These are phyloP conservation scores for Nyctereutes procyonoides DNA, from an alignment of 2,113 vertebrate genomes.

Conservation along the genomic window DNA sequence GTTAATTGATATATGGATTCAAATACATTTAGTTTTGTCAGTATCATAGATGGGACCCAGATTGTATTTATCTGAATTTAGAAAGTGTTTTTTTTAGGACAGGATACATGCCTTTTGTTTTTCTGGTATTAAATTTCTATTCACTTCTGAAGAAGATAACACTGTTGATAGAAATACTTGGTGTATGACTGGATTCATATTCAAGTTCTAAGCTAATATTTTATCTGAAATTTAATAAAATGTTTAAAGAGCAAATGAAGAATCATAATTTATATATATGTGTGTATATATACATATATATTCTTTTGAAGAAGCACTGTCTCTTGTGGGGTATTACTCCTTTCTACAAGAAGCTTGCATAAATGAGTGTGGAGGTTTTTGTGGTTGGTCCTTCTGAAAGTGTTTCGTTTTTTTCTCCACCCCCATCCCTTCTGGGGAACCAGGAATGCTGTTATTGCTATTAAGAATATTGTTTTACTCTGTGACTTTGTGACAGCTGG, in stretches of 20 bases:
- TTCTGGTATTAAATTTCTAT: neutral
- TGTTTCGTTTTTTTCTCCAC: neutral
- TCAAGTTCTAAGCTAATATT: neutral
- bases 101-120: neutral
- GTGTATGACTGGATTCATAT: neutral
- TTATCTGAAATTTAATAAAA: neutral
- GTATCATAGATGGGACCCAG: neutral
- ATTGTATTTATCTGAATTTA: neutral
- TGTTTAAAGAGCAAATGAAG: neutral
- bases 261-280: neutral
- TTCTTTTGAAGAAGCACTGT: neutral
- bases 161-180: neutral
- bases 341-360: neutral
- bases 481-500: constrained; percentile 9
- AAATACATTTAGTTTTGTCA: neutral
- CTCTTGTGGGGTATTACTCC: neutral
- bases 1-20: neutral
- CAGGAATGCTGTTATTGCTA: neutral
- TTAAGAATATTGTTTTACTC: constrained; percentile 52
- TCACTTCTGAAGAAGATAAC: neutral
- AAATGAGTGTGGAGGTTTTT: neutral
- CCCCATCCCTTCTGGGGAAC: neutral
- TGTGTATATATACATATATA: neutral
- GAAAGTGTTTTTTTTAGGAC: neutral
- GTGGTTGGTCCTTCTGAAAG: neutral